Base-by-base conservation (phyloP, 2,113 vertebrate genomes). In the Notarius quadriscutis region DNA sequence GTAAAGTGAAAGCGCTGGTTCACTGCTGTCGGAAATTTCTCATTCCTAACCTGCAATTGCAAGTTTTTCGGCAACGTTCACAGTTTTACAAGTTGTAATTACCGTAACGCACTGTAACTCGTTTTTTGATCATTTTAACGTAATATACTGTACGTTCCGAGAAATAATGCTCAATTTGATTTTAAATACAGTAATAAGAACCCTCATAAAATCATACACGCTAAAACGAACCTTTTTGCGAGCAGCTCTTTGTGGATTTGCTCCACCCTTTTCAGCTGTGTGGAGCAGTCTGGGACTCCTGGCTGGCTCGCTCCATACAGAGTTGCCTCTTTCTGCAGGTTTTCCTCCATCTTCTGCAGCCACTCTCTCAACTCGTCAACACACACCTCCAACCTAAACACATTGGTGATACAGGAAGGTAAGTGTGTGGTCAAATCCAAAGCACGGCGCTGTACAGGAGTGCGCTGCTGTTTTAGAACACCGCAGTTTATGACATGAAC, bases 181-280 rank as follows among this genome's bases (percentile, higher is more conserved):
- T 53, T 53, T 53, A 53, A 53, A n/a, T n/a, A n/a, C n/a, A n/a
- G 4, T 41, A 41, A 41, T 4, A 41, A 41, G 41, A 41, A 41
- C 0, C 5, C 14, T 34, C 14, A 34, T 18, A 25, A 30, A 58
- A 57, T 30, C 0, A 34, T 7, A 0, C 6, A 27, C 7, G 34
- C 34, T 34, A 10, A 58, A 58, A 78, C 62, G 86, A 10, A 99
- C 98, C 97, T 98, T 92, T 96, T 96, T 83, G 92, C 93, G 84
- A 97, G 90, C 48, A 99, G 92, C 69, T 98, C 96, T 90, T 95
- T 96, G 82, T 97, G 94, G 87, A 99, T 95, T 91, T 96, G 96
- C 91, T 99, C 96, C 71, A 97, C 92, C 91, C 93, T 97, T 87
- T 96, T 95, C 84, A 99, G 95, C 92, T 99, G 97, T 1, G 95